Conservation (phyloP, 2,888 invertebrate species). For the Siphlonurus alternatus region DNA sequence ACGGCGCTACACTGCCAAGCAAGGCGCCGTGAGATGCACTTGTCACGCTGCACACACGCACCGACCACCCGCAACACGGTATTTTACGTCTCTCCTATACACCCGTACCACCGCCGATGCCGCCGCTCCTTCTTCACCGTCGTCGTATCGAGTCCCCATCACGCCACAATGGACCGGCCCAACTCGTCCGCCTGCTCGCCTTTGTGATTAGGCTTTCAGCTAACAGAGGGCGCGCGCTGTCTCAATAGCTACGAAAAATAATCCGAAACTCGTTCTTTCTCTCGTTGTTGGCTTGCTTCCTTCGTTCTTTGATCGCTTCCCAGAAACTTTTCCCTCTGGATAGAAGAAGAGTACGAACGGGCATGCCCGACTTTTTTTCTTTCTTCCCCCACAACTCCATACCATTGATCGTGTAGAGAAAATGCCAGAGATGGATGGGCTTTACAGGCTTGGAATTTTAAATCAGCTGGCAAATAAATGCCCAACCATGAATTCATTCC, state of each 20-base stretch:
- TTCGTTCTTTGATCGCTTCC: not conserved
- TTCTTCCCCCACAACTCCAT: not conserved
- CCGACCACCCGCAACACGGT: not conserved
- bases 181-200: not conserved
- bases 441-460: not conserved
- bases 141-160: not conserved
- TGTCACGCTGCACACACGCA: not conserved
- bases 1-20: no score
- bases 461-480: no score
- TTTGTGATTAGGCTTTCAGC: not conserved
- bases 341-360: not conserved
- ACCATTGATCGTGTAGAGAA: not conserved
- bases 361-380: not conserved
- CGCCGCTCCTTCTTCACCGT: not conserved
- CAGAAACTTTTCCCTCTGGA: not conserved
- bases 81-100: not conserved
- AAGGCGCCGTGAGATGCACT: no score
- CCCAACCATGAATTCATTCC: not conserved
- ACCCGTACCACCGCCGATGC: not conserved
- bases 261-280: not conserved
- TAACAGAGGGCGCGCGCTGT: not conserved
- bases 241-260: not conserved
- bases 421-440: not conserved
- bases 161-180: not conserved
- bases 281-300: not conserved